Percentiles rank a stretch among this genome's conserved stretches.
Conservation (phyloP, 2,797 vertebrate genomes). For the Lagodon rhomboides region DNA sequence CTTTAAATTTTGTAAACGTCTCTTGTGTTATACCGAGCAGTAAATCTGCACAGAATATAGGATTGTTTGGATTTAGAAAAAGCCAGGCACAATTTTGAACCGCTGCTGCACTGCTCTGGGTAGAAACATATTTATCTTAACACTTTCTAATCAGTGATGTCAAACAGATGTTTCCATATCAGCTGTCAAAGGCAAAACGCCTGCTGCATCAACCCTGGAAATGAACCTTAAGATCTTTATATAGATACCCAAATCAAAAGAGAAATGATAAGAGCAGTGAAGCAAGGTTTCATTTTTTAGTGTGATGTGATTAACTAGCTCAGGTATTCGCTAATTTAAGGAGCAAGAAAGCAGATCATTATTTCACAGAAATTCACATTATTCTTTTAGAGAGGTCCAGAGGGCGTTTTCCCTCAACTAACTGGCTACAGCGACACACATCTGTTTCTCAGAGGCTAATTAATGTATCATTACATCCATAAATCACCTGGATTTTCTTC, state of each 20-base stretch:
- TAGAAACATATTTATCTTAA: not conserved
- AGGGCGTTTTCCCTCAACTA: too few species aligned
- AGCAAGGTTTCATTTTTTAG: not conserved
- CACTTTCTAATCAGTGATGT: constrained; percentile 14
- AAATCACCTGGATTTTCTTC: not conserved
- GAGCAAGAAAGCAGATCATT: not conserved
- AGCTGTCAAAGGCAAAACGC: not conserved
- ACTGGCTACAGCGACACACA: too few species aligned
- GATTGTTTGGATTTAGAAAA: not conserved
- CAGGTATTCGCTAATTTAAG: not conserved
- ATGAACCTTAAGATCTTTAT: not conserved
- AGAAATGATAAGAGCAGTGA: constrained; percentile 1
- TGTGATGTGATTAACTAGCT: not conserved
- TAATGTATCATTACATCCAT: not conserved
- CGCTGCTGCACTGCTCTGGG: not conserved
- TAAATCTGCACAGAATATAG: not conserved
- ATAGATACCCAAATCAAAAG: constrained; percentile 1
- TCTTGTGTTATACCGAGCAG: not conserved
- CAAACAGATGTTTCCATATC: constrained; percentile 25
- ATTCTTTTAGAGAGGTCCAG: too few species aligned
- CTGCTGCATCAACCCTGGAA: constrained; percentile 11
- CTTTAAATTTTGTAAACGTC: too few species aligned
- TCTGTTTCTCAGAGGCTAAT: too few species aligned
- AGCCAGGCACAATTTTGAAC: not conserved
- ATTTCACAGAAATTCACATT: too few species aligned